Percentiles rank a stretch among this genome's conserved stretches.
These are phyloP conservation scores for Amblyraja radiata DNA, from an alignment of 2,797 vertebrate genomes.

Conservation along the genomic window DNA sequence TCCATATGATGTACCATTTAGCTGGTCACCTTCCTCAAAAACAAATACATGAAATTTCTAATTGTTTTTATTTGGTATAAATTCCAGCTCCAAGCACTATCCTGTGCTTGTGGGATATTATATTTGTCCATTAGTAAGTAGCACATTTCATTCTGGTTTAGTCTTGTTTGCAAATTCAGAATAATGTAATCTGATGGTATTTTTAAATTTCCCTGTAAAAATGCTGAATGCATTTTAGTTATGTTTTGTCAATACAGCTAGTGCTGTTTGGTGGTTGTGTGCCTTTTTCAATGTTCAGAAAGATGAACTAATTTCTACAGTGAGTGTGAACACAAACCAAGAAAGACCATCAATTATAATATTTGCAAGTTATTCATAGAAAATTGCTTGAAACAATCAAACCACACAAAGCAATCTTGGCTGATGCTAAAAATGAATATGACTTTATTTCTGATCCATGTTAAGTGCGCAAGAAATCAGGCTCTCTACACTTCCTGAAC, in stretches of 20 bases:
- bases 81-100: background rate
- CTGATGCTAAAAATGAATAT: background rate
- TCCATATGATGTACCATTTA: background rate
- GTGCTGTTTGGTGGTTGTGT: background rate
- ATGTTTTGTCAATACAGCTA: conserved; percentile 4
- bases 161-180: background rate
- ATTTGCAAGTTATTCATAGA: background rate
- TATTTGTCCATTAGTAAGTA: background rate
- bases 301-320: background rate
- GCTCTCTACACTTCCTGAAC: background rate
- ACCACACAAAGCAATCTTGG: background rate
- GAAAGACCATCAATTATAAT: background rate
- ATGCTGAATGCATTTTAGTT: background rate
- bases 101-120: background rate
- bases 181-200: background rate
- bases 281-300: background rate
- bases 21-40: background rate
- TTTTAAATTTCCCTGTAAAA: conserved; percentile 5
- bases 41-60: background rate
- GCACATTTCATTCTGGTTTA: background rate
- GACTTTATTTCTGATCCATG: background rate
- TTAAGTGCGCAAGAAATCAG: background rate
- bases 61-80: background rate
- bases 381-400: background rate
- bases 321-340: background rate